A percentile compares a stretch with the other conserved stretches of the same genome.
phyloP scores from a whole-genome alignment of 2,797 vertebrate species.

The Pachyuromys duprasi region DNA sequence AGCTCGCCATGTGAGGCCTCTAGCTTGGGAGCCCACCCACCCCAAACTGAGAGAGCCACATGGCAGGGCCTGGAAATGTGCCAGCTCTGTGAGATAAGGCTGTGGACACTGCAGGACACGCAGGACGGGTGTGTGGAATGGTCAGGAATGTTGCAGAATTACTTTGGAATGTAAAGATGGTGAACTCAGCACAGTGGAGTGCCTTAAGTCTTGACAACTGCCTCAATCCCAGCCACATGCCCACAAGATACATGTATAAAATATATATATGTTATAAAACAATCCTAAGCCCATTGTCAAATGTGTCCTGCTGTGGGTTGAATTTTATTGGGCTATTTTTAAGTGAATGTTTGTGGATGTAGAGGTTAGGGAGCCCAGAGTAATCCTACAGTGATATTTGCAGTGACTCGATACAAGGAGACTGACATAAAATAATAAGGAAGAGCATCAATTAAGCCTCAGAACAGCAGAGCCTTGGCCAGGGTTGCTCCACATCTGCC shows the following conservation, averaged over 20 bases:
- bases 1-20: accelerated
- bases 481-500: not conserved
- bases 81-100: not conserved
- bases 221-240: accelerated
- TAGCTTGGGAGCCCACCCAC: not conserved
- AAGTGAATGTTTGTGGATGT: not conserved
- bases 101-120: accelerated
- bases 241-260: no score
- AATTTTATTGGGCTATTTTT: not conserved
- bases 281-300: not conserved
- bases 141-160: not conserved
- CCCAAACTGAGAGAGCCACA: not conserved
- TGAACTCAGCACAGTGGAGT: accelerated
- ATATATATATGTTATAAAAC: not conserved
- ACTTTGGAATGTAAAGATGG: no score
- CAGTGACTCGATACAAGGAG: not conserved
- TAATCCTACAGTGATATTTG: not conserved
- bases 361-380: not conserved
- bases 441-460: no score
- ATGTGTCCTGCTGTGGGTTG: not conserved
- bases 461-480: not conserved
- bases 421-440: not conserved
- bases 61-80: not conserved
- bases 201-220: accelerated
- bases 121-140: not conserved